Evolutionary conservation across 2,888 invertebrate species (phyloP), one percentile per base, ranked within the genome.

Genomic region (Drosophila subquinaria): DNA sequence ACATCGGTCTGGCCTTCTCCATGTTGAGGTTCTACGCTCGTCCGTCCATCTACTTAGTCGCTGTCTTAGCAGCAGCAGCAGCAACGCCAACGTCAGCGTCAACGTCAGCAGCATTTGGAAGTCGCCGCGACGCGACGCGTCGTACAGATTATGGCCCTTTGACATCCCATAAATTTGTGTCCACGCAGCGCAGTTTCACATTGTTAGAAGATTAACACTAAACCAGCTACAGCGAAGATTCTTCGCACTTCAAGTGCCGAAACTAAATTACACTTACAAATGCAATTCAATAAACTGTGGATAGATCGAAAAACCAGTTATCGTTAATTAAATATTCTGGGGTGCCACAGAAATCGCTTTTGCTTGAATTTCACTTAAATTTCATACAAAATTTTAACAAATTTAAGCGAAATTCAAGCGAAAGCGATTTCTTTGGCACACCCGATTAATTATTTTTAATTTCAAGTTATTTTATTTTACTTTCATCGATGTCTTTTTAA

Each of bases 111-210:
- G 17, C 38, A 53, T 40, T 51, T 53, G 63, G 60, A 63, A 53
- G 53, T 40, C 30, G 40, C 23, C 57, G 35, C 43, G 17, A 15
- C 57, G 35, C 43, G 17, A 15, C 47, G 27, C 27, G 5, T 5
- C 27, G 71, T 57, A 67, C 62, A 85, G 90, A 85, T 89, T 89
- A 85, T 80, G 81, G 82, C 87, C 90, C 89, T 88, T 89, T 89
- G 89, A 89, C 89, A 89, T 89, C 87, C 80, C 86, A 89, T 84
- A 87, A 89, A 88, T 88, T 85, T 65, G 70, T 77, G 79, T 83
- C 73, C 79, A 81, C 69, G 69, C 73, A 51, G 55, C 73, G 76
- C 75, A 76, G 78, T 67, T 80, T 75, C 63, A 67, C 69, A 77
- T 77, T 69, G 77, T 69, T 73, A 52, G 61, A 65, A 78, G 69